phyloP scores from a whole-genome alignment of 2,797 vertebrate genomes.

The Tinamus major region DNA sequence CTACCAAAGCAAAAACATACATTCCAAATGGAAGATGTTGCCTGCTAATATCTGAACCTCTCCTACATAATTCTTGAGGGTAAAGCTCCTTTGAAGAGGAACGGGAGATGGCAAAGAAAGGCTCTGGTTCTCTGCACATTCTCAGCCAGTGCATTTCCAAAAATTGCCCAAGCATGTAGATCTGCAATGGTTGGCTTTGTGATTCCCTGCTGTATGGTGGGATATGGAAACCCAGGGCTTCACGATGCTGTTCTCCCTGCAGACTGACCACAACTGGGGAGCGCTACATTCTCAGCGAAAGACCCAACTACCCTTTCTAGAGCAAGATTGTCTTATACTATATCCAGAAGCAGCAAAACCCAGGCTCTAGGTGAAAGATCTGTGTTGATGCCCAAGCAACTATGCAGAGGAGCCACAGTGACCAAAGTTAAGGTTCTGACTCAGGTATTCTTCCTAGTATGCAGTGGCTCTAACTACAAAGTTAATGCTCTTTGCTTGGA shows the following conservation, averaged over 20 bases:
- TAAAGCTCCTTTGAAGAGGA: neutral
- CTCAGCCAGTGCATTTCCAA: neutral
- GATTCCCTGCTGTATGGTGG: neutral
- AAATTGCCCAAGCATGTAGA: accelerated
- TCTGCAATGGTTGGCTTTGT: accelerated
- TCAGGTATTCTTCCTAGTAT: neutral
- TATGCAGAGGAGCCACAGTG: neutral
- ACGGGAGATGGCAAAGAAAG: neutral
- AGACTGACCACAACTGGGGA: neutral
- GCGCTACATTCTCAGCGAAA: neutral
- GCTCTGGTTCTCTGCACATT: neutral
- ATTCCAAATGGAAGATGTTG: neutral
- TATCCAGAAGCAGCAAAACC: neutral
- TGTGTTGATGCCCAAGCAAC: neutral
- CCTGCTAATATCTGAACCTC: neutral
- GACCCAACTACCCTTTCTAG: neutral
- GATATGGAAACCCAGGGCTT: neutral
- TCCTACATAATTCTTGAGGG: neutral
- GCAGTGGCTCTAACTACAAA: neutral
- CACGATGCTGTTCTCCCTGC: neutral
- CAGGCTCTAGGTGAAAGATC: neutral
- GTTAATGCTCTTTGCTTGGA: neutral
- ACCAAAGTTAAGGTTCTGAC: neutral
- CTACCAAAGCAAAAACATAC: neutral
- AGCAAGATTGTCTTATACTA: neutral